A percentile compares a stretch with the other conserved stretches of the same genome.
phyloP scores from a whole-genome alignment of 2,113 vertebrate genomes.

The Antechinus stuartii region DNA sequence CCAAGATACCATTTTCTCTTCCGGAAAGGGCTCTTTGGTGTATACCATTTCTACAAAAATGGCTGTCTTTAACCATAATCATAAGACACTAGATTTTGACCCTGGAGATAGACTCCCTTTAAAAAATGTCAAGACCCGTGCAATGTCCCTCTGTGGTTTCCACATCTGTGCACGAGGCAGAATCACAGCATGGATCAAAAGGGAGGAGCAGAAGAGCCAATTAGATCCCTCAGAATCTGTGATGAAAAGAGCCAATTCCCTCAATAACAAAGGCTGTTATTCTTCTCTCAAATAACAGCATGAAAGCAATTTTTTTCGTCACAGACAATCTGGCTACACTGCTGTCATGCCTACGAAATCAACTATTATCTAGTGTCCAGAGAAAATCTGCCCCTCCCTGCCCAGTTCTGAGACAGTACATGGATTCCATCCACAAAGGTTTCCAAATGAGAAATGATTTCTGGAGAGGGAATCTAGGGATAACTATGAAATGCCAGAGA shows the following conservation, averaged over 20 bases:
- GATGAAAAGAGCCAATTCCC: slow-evolving; percentile 59
- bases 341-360: slow-evolving; percentile 52
- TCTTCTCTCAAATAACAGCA: slow-evolving; percentile 66
- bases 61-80: neutral
- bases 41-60: slow-evolving; percentile 10
- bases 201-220: slow-evolving; percentile 40
- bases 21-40: slow-evolving; percentile 39
- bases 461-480: slow-evolving; percentile 44
- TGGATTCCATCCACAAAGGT: slow-evolving; percentile 51
- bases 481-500: slow-evolving; percentile 46
- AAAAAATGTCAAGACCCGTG: slow-evolving; percentile 36
- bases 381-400: slow-evolving; percentile 10
- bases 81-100: slow-evolving; percentile 24
- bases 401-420: slow-evolving; percentile 28
- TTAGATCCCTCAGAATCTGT: slow-evolving; percentile 36
- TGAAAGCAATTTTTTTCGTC: slow-evolving; percentile 50
- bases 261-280: slow-evolving; percentile 66
- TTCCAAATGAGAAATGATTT: slow-evolving; percentile 52
- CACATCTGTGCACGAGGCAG: slow-evolving; percentile 32
- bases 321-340: slow-evolving; percentile 48
- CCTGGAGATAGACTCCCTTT: slow-evolving; percentile 33
- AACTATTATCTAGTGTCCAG: slow-evolving; percentile 51
- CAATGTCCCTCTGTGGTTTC: neutral
- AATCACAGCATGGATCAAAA: slow-evolving; percentile 45
- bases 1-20: slow-evolving; percentile 5